These are phyloP conservation scores for Acanthosoma haemorrhoidale DNA, from an alignment of 2,888 invertebrate genomes.

Conservation along the genomic window DNA sequence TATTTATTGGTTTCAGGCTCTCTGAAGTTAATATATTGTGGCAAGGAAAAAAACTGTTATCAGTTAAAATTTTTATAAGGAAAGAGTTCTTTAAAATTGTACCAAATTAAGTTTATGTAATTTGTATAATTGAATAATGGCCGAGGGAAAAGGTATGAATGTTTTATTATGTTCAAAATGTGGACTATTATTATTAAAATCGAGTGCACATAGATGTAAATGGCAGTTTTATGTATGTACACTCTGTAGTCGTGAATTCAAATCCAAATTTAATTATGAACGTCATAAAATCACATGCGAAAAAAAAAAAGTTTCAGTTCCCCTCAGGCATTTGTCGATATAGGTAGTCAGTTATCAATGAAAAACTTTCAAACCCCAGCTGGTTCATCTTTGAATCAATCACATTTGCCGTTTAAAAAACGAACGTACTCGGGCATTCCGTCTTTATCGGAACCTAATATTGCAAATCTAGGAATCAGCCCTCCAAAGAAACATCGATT, in stretches of 20 bases:
- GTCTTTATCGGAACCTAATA: background rate
- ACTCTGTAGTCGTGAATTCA: too few relatives aligned
- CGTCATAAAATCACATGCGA: too few relatives aligned
- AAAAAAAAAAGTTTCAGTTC: too few relatives aligned
- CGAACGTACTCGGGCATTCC: background rate
- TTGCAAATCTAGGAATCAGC: background rate
- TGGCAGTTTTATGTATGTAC: background rate
- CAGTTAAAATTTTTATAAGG: background rate
- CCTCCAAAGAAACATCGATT: background rate
- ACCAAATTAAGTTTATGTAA: background rate
- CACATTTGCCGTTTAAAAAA: background rate
- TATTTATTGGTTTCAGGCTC: background rate
- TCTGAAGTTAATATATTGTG: background rate
- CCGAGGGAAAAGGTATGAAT: too few relatives aligned
- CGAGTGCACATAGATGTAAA: background rate
- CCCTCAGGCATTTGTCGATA: too few relatives aligned
- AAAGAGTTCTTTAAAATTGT: background rate
- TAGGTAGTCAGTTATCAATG: too few relatives aligned
- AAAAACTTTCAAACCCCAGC: too few relatives aligned
- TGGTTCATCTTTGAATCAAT: too few relatives aligned
- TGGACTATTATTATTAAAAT: background rate
- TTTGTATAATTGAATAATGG: background rate
- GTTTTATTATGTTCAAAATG: background rate
- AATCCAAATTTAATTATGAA: too few relatives aligned
- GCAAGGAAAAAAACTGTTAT: background rate